phyloP scores from a whole-genome alignment of 2,797 vertebrate species.

The Astyanax mexicanus region DNA sequence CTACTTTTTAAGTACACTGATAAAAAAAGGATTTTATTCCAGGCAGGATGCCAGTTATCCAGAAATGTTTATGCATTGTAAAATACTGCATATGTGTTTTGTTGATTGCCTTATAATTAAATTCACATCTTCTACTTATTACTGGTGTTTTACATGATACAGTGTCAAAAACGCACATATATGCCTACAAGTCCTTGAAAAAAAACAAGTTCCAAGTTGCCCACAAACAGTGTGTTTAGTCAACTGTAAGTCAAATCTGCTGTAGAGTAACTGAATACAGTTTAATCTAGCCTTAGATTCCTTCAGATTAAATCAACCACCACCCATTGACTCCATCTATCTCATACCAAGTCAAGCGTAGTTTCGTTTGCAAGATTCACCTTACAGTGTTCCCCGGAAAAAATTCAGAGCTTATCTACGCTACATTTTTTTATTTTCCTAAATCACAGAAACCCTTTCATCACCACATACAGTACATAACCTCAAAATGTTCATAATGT shows the following conservation, averaged over 20 bases:
- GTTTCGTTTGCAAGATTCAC: constrained; percentile 4
- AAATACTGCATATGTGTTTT: no score
- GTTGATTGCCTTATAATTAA: no score
- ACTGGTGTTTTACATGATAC: no score
- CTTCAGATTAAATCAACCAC: constrained; percentile 15
- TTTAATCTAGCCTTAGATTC: constrained; percentile 26
- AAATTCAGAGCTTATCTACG: not conserved
- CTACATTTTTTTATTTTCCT: not conserved
- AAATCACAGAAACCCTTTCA: not conserved
- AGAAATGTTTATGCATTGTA: no score
- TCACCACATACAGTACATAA: not conserved
- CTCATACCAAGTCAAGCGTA: constrained; percentile 1
- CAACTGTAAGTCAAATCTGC: constrained; percentile 8
- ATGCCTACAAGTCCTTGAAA: not conserved
- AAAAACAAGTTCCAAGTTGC: not conserved
- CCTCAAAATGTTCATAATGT: constrained; percentile 1
- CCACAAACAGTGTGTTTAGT: constrained; percentile 9
- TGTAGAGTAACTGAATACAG: constrained; percentile 1
- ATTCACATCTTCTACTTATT: no score
- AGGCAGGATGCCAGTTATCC: no score
- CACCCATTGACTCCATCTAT: not conserved
- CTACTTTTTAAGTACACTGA: no score
- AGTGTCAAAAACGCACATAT: not conserved
- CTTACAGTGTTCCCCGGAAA: not conserved
- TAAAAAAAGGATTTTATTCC: no score